A percentile compares a stretch with the other conserved stretches of the same genome.
Conservation (phyloP, 2,797 vertebrate genomes). For the Micrastur ruficollis region DNA sequence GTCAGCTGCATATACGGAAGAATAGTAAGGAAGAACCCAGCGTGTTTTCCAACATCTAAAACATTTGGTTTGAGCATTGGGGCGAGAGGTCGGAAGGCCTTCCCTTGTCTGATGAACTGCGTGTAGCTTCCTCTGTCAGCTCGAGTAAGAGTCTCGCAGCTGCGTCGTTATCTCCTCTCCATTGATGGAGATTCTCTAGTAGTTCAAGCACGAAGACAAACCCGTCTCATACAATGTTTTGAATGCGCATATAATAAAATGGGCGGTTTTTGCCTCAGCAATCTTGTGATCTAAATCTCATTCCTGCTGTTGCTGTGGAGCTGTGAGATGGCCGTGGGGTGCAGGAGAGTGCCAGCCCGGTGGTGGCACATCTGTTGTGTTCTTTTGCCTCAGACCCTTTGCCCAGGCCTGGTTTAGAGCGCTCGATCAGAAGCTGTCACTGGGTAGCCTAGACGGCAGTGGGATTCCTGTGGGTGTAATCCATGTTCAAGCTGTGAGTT, state of each 20-base stretch:
- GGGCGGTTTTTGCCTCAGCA: not conserved
- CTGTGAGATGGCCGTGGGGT: not conserved
- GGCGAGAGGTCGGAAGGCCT: not conserved
- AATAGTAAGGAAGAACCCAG: not conserved
- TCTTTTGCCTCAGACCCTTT: not conserved
- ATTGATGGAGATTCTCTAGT: not conserved
- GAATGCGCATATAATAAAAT: not conserved
- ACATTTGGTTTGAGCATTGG: not conserved
- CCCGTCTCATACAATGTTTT: not conserved
- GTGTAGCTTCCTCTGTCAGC: not conserved
- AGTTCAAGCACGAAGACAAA: not conserved
- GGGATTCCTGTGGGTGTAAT: conserved; percentile 11
- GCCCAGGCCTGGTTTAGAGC: not conserved
- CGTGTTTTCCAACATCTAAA: not conserved
- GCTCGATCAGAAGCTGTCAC: not conserved
- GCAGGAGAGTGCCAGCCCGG: not conserved
- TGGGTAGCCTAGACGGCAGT: not conserved
- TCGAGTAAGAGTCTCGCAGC: not conserved
- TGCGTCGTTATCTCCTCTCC: not conserved
- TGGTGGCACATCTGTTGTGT: not conserved
- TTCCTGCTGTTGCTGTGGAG: not conserved
- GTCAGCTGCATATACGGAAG: not conserved
- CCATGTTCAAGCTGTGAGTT: not conserved
- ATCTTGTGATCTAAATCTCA: not conserved
- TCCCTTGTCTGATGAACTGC: not conserved